Evolutionary conservation across 2,113 vertebrate species (phyloP), one percentile per base, ranked within the genome.

Genomic region (Lepisosteus osseus): DNA sequence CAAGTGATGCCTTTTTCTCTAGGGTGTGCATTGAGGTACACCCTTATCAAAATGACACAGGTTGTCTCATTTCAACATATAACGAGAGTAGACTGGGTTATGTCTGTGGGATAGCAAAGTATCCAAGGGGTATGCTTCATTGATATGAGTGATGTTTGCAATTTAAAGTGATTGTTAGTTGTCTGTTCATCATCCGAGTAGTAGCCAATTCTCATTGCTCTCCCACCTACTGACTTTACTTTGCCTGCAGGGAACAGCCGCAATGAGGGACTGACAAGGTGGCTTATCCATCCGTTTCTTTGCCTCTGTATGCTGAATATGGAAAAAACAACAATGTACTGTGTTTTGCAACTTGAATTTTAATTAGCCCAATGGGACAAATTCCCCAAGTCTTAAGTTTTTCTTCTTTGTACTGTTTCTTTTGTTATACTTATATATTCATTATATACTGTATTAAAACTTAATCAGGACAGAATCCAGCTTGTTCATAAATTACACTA

Each of bases 171-270:
- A 72, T 12, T n/a, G 59, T 61, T 15, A 77, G 69, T 79, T 76
- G 67, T 74, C 71, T 74, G 54, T 74, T 67, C 47, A 61, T 82
- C 80, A 77, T 72, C 73, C 74, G 69, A 70, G 69, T 17, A 54
- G 68, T 67, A 65, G 71, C 71, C 76, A 75, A 77, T 75, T 75
- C 41, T 69, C 67, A 61, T 55, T 73, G 54, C 41, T 61, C 41
- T 67, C 62, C 7, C 47, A 42, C 45, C 40, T 40, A 12, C 40
- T 41, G 17, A 17, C 29, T 17, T 41, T 44, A 14, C 67, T 74
- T n/a, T 65, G 59, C 54, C 67, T 66, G 13, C 14, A 61, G 55
- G 54, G 56, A 61, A 17, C 56, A 15, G 4, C 14, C 13, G n/a
- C 54, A 43, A 55, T 54, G 6, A 55, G 41, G 29, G 54, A 65